Conservation (phyloP, 2,888 invertebrate species). For the Uropetala carovei region DNA sequence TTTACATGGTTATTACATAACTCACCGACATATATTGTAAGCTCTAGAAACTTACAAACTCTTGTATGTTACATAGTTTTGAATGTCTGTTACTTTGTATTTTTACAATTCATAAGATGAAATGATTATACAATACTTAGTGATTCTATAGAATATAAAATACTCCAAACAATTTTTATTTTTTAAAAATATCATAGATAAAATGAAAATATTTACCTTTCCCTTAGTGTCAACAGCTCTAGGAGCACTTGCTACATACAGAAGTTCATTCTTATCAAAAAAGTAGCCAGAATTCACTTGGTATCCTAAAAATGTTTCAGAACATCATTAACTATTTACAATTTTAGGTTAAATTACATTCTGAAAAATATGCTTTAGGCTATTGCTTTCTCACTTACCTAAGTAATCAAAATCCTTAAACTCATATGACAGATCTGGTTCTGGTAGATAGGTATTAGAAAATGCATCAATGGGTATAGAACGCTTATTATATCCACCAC, state of each 20-base stretch:
- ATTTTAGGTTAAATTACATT: background rate
- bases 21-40: no score
- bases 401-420: background rate
- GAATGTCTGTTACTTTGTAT: no score
- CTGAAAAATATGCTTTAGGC: background rate
- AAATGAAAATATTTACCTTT: slow-evolving; percentile 69
- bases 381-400: background rate
- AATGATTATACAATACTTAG: no score
- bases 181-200: no score
- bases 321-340: background rate
- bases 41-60: no score
- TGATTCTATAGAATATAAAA: no score
- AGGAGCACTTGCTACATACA: slow-evolving; percentile 78
- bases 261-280: slow-evolving; percentile 71
- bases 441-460: background rate
- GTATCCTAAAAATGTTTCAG: slow-evolving; percentile 70
- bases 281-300: slow-evolving; percentile 72
- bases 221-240: slow-evolving; percentile 73
- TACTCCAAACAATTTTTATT: no score
- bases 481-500: slow-evolving; percentile 3
- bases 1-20: no score
- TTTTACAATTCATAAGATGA: no score
- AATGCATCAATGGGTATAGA: background rate
- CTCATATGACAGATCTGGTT: background rate
- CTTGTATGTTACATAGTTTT: no score